Base-by-base conservation (phyloP, 92 coral and sea anemone genomes). In the Phenganax marumi region DNA sequence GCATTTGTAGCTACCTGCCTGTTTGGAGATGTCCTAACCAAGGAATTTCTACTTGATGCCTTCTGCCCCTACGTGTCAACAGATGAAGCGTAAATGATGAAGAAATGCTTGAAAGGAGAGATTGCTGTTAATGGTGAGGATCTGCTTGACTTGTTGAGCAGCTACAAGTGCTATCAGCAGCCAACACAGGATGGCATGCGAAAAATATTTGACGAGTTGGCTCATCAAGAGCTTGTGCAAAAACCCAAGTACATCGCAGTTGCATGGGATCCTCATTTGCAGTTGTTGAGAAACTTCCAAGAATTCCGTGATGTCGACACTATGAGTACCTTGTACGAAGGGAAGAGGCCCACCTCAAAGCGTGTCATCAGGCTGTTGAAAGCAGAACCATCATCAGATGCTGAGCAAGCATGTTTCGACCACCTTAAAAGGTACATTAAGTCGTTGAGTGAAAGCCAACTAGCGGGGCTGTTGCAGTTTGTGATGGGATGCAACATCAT, bases 1-100 rank as follows among this genome's bases (percentile, higher is more conserved):
- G 88, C 85, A 85, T 85, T 85, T 76, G 50, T 85, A 54, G 85
- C 80, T 50, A 64, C 88, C 18, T 85, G 88, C 85, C 85, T 79
- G 68, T 85, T 51, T 68, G 84, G 79, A 66, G 88, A 85, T 76
- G 48, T 79, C 54, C 78, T 85, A 33, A 73, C 85, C 11, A 69
- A 65, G 46, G 85, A 79, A 85, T 52, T 68, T 16, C 61, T 22
- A 19, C 50, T 78, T n/a, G 55, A 85, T 18, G 65, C 85, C 54
- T 85, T 85, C 54, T 78, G 48, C 53, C 3, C 80, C 24, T 85
- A 79, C 62, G 50, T 84, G 26, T 58, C 88, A 78, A 78, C 49
- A 85, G 39, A 73, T 85, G 85, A 78, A 24, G 8, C 48, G 39
- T 85, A 85, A 12, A 52, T 78, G 50, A 54, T 85, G 23, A 48